Conservation (phyloP, 2,797 vertebrate genomes). For the Trachurus trachurus region DNA sequence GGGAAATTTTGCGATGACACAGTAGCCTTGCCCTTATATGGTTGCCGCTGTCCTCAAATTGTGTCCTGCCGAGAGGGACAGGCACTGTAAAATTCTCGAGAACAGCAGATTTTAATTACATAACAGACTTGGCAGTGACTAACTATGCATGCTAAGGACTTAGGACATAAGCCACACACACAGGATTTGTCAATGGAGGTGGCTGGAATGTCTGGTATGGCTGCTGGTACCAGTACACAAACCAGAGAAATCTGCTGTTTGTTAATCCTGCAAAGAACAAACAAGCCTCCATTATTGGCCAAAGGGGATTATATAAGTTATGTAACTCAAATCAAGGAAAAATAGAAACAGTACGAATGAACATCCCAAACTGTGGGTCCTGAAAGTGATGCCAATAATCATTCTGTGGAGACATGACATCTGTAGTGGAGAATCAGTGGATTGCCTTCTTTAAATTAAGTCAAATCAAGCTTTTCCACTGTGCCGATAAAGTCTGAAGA, state of each 20-base stretch:
- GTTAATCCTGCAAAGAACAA: slow-evolving; percentile 72
- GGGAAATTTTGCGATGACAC: slow-evolving; percentile 53
- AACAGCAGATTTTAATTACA: slow-evolving; percentile 65
- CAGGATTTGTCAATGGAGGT: slow-evolving; percentile 76
- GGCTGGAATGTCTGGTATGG: slow-evolving; percentile 79
- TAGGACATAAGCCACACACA: slow-evolving; percentile 51
- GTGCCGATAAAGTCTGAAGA: slow-evolving; percentile 22
- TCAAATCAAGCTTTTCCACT: slow-evolving; percentile 45
- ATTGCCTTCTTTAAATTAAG: slow-evolving; percentile 11
- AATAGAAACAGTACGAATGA: slow-evolving; percentile 2
- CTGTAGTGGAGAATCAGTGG: slow-evolving; percentile 4
- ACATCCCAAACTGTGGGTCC: background rate
- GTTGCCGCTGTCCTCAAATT: slow-evolving; percentile 42
- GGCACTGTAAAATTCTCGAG: slow-evolving; percentile 38
- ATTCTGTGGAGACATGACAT: slow-evolving; percentile 18
- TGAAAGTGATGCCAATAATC: slow-evolving; percentile 4
- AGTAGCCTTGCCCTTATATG: slow-evolving; percentile 76
- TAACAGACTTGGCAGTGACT: slow-evolving; percentile 64
- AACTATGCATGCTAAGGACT: slow-evolving; percentile 56
- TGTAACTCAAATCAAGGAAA: slow-evolving; percentile 42
- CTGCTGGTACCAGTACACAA: slow-evolving; percentile 56
- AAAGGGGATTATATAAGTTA: slow-evolving; percentile 28
- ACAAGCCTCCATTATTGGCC: slow-evolving; percentile 61
- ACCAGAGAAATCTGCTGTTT: slow-evolving; percentile 74
- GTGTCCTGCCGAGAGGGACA: slow-evolving; percentile 49